Evolutionary conservation across 2,113 vertebrate genomes (phyloP).

Genomic region (Tauraco erythrolophus): DNA sequence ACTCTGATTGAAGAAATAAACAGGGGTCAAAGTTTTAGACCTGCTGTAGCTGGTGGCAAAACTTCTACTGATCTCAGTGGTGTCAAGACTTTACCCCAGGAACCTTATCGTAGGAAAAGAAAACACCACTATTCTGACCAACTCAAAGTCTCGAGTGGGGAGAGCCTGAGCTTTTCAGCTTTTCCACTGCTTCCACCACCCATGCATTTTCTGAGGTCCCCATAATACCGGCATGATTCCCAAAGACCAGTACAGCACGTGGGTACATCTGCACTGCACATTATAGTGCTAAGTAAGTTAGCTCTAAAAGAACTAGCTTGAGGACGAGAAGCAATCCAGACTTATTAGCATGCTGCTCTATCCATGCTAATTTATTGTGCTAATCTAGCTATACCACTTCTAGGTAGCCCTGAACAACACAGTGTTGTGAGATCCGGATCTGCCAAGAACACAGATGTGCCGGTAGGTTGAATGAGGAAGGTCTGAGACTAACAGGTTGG

Average conservation of each 20-base stretch:
- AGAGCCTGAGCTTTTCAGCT: background rate
- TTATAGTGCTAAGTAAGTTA: background rate
- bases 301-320: constrained; percentile 37
- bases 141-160: background rate
- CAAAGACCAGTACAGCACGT: background rate
- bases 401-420: background rate
- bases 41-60: background rate
- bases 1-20: background rate
- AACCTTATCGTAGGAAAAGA: background rate
- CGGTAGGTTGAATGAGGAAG: constrained; percentile 22
- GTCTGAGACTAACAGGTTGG: constrained; percentile 25
- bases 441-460: constrained; percentile 16
- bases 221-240: background rate
- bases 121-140: background rate
- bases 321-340: constrained; percentile 5
- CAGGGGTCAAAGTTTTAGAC: background rate
- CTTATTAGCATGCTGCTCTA: constrained; percentile 15
- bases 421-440: background rate
- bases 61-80: background rate
- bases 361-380: constrained; percentile 21
- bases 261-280: background rate
- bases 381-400: background rate
- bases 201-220: background rate
- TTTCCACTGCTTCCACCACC: background rate
- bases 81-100: background rate